Evolutionary conservation across 2,797 vertebrate species (phyloP).

Genomic region (Ctenosaura bakeri): DNA sequence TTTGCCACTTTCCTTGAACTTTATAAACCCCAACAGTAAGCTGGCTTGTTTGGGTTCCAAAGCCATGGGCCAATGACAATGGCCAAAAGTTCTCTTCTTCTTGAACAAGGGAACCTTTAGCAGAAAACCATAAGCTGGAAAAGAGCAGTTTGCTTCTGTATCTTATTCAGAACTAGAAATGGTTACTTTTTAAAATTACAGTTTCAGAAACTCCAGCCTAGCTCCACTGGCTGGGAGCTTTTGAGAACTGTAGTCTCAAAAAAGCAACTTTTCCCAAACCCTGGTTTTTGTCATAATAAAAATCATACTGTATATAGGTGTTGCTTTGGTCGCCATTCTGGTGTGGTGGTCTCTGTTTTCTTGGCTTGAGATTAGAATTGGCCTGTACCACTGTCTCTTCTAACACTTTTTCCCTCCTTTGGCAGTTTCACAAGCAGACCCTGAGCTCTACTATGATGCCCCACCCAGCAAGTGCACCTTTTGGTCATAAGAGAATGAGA

Average conservation of each 20-base stretch:
- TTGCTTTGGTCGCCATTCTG: background rate
- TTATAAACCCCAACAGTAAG: background rate
- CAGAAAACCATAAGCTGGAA: background rate
- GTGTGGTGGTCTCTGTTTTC: background rate
- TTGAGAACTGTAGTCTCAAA: background rate
- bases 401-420: constrained; percentile 48
- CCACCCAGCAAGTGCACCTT: constrained; percentile 93
- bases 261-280: background rate
- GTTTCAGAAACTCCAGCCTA: background rate
- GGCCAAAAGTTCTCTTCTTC: background rate
- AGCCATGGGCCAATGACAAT: background rate
- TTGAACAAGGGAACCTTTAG: background rate
- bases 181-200: background rate
- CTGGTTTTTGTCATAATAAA: background rate
- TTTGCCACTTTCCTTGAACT: background rate
- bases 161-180: background rate
- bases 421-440: constrained; percentile 97
- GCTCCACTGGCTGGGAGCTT: background rate
- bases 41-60: background rate
- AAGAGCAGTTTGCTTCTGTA: background rate
- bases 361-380: background rate
- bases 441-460: constrained; percentile 94
- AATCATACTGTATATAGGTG: background rate
- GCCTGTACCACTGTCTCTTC: fast-evolving
- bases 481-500: constrained; percentile 93